phyloP scores from a whole-genome alignment of 2,797 vertebrate species.

The Lepus oiostolus region DNA sequence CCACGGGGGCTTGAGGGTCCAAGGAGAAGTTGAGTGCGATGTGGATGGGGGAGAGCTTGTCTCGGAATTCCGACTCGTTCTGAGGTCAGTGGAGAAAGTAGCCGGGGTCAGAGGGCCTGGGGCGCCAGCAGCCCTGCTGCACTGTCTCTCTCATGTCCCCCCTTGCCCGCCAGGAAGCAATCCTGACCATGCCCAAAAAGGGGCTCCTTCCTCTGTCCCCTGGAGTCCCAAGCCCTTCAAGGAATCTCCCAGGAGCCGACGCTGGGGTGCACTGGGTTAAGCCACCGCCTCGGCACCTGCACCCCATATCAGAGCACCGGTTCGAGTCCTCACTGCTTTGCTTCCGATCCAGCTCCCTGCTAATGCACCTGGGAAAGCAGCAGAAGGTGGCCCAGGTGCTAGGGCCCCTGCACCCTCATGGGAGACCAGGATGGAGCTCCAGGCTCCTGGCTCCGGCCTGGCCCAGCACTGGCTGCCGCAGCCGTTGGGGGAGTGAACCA shows the following conservation, averaged over 20 bases:
- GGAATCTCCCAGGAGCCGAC: neutral
- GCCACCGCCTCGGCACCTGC: too few species aligned
- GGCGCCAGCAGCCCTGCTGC: neutral
- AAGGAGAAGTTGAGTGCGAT: slow-evolving; percentile 94
- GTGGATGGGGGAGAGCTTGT: slow-evolving; percentile 95
- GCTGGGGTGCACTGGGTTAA: too few species aligned
- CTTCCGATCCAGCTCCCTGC: too few species aligned
- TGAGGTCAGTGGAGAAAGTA: slow-evolving; percentile 77
- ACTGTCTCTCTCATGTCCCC: neutral
- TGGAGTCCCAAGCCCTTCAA: neutral
- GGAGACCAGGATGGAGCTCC: too few species aligned
- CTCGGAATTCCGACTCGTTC: slow-evolving; percentile 96
- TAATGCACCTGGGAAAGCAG: too few species aligned
- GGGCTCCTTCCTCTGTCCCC: neutral
- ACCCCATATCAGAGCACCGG: too few species aligned
- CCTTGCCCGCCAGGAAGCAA: neutral
- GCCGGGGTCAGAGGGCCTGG: neutral
- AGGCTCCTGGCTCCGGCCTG: too few species aligned
- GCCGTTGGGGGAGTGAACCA: too few species aligned
- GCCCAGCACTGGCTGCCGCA: too few species aligned
- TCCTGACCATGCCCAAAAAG: neutral
- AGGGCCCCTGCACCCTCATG: too few species aligned
- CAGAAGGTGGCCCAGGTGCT: too few species aligned
- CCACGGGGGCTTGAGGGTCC: slow-evolving; percentile 91
- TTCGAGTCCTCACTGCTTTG: too few species aligned